phyloP scores from a whole-genome alignment of 1,140 invertebrate genomes.

The Odontomachus brunneus region DNA sequence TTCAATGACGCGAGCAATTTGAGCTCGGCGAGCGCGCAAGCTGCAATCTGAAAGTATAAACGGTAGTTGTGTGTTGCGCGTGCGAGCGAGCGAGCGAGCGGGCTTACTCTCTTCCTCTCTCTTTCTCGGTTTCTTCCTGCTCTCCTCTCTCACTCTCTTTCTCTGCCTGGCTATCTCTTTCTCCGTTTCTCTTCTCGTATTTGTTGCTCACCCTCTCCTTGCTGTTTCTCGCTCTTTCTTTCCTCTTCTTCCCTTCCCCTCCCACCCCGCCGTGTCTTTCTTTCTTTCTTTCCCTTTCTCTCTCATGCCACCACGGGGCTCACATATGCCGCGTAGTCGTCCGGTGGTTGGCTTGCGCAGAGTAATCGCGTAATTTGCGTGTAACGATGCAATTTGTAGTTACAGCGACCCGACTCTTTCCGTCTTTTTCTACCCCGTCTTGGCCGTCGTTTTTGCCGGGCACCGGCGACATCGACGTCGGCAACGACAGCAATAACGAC shows the following conservation, averaged over 20 bases:
- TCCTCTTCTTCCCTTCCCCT: not conserved
- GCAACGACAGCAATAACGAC: constrained; percentile 30
- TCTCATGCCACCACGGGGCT: constrained; percentile 44
- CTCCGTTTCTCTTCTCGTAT: constrained; percentile 13
- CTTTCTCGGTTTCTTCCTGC: constrained; percentile 1
- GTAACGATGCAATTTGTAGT: constrained; percentile 83
- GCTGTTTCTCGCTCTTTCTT: constrained; percentile 33
- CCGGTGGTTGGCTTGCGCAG: constrained; percentile 70
- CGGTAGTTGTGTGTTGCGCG: constrained; percentile 70
- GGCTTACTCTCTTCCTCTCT: constrained; percentile 35
- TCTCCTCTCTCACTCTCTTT: not conserved
- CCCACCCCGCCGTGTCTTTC: constrained; percentile 1
- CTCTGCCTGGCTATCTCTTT: not conserved
- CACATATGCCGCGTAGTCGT: constrained; percentile 60
- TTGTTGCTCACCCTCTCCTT: constrained; percentile 14
- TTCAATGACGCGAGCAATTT: constrained; percentile 77
- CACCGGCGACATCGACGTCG: constrained; percentile 60
- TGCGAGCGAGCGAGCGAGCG: not conserved
- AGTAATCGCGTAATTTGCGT: constrained; percentile 81
- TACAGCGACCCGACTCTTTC: constrained; percentile 68
- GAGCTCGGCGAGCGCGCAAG: constrained; percentile 67
- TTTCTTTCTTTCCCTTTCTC: constrained; percentile 38
- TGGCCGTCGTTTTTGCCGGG: constrained; percentile 28
- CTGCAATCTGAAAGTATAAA: constrained; percentile 78
- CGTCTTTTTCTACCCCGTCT: constrained; percentile 20